These are phyloP conservation scores for Sardinella longiceps DNA, from an alignment of 2,797 vertebrate genomes.

Conservation along the genomic window DNA sequence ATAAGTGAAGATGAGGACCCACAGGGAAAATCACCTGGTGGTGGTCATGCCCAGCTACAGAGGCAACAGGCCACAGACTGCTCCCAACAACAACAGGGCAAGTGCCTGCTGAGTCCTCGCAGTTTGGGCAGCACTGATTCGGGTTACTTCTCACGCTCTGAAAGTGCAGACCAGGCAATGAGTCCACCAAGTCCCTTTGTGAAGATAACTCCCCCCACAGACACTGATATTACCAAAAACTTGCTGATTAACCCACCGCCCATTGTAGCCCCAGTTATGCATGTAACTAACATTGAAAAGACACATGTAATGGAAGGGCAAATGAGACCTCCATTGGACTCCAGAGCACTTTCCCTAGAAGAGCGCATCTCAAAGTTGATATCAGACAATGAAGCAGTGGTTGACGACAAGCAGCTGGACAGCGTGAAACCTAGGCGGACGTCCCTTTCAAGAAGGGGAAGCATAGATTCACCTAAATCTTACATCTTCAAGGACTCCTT, in stretches of 20 bases:
- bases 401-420: slow-evolving; percentile 96
- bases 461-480: slow-evolving; percentile 98
- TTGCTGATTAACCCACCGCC: slow-evolving; percentile 65
- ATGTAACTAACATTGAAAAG: slow-evolving; percentile 79
- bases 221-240: slow-evolving; percentile 83
- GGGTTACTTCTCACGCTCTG: slow-evolving; percentile 96
- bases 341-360: slow-evolving; percentile 93
- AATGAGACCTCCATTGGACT: slow-evolving; percentile 90
- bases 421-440: slow-evolving; percentile 99
- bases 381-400: slow-evolving; percentile 97
- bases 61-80: slow-evolving; percentile 95
- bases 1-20: slow-evolving; percentile 80
- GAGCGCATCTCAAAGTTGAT: slow-evolving; percentile 97
- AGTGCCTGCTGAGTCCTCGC: slow-evolving; percentile 91
- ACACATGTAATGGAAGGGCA: slow-evolving; percentile 73
- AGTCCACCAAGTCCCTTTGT: slow-evolving; percentile 91
- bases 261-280: slow-evolving; percentile 75
- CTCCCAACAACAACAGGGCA: slow-evolving; percentile 91
- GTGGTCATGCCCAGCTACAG: slow-evolving; percentile 89
- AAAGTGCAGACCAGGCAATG: slow-evolving; percentile 95
- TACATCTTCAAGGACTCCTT: slow-evolving; percentile 99
- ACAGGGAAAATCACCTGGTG: slow-evolving; percentile 76
- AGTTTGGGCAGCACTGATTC: slow-evolving; percentile 98
- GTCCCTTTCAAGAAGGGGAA: slow-evolving; percentile 94
- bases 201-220: slow-evolving; percentile 81